phyloP scores from a whole-genome alignment of 2,113 vertebrate species.

The Platichthys stellatus region DNA sequence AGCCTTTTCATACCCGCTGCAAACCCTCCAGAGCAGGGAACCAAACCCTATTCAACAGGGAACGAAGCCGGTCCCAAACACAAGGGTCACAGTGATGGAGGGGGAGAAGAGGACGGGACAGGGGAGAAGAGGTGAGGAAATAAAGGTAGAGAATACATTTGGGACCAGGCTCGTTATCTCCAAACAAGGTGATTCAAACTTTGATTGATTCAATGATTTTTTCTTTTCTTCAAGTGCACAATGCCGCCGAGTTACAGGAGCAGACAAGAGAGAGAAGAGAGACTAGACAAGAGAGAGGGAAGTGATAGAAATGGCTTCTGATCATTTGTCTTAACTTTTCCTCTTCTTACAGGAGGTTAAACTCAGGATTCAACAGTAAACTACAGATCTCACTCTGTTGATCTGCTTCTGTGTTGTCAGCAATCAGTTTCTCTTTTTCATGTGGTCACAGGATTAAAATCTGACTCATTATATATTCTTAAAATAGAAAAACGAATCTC shows the following conservation, averaged over 20 bases:
- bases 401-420: too few relatives aligned
- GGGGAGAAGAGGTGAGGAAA: too few relatives aligned
- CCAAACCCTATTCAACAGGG: not conserved
- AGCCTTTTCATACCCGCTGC: conserved; percentile 59
- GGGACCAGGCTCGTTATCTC: conserved; percentile 18
- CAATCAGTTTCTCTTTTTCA: too few relatives aligned
- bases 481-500: too few relatives aligned
- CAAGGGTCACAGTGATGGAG: not conserved
- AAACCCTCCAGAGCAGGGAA: conserved; percentile 41
- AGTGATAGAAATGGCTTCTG: conserved; percentile 18
- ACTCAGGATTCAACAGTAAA: not conserved
- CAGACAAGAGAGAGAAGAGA: not conserved
- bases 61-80: conserved; percentile 6
- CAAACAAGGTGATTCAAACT: conserved; percentile 17
- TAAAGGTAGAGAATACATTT: not conserved
- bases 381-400: too few relatives aligned
- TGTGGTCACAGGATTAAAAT: too few relatives aligned
- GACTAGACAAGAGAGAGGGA: not conserved
- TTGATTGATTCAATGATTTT: conserved; percentile 40
- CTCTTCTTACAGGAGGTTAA: not conserved
- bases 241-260: not conserved
- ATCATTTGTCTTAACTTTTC: conserved; percentile 9
- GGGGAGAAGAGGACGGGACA: not conserved
- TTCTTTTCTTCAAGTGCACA: conserved; percentile 17
- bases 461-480: too few relatives aligned